phyloP scores from a whole-genome alignment of 1,140 invertebrate genomes.

The Paralvinella palmiformis region DNA sequence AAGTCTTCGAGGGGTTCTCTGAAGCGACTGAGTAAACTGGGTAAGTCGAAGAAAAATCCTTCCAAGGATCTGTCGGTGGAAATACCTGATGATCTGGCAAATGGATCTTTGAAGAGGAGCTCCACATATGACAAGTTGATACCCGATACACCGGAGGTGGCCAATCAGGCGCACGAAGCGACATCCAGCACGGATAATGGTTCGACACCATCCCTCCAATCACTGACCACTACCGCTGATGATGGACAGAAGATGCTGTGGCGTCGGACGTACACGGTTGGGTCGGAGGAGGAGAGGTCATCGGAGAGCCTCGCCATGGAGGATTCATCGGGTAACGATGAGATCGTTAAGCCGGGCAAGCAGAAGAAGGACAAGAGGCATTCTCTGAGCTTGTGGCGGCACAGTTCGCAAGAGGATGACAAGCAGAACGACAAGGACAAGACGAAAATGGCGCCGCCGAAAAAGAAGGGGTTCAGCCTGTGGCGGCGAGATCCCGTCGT shows the following conservation, averaged over 20 bases:
- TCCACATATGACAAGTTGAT: slow-evolving; percentile 8
- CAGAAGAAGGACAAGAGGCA: slow-evolving; percentile 48
- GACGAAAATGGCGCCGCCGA: not conserved
- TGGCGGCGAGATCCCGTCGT: slow-evolving; percentile 19
- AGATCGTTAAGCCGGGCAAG: slow-evolving; percentile 51
- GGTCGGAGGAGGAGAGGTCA: not conserved
- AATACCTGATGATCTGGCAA: not conserved
- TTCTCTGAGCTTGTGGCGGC: slow-evolving; percentile 3
- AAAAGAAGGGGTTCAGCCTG: slow-evolving; percentile 19
- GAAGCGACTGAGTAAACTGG: not conserved
- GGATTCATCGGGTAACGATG: not conserved
- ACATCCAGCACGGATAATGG: not conserved
- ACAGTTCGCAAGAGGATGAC: slow-evolving; percentile 1
- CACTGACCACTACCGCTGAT: not conserved
- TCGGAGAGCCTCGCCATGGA: not conserved
- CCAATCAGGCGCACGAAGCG: not conserved
- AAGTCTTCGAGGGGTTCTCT: not conserved
- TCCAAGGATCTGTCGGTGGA: not conserved
- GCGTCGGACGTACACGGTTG: slow-evolving; percentile 7
- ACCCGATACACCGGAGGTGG: not conserved
- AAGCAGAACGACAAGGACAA: not conserved
- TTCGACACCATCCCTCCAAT: not conserved
- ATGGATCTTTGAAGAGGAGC: not conserved
- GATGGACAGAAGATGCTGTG: not conserved
- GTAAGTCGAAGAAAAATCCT: not conserved